phyloP scores from a whole-genome alignment of 2,797 vertebrate species.

The Psittacula derbiana region DNA sequence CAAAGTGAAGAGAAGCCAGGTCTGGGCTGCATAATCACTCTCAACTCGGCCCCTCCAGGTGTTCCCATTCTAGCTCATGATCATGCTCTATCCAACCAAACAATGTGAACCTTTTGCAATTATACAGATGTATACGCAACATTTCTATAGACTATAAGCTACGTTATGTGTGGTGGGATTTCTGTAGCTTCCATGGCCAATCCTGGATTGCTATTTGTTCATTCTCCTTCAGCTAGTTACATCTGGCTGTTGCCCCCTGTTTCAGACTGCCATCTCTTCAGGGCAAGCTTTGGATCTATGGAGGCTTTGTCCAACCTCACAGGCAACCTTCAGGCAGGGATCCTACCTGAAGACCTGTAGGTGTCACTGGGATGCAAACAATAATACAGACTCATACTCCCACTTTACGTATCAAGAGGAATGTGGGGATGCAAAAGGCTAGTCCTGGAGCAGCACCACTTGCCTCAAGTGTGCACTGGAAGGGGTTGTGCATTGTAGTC shows the following conservation, averaged over 20 bases:
- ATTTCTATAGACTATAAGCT: background rate
- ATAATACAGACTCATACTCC: background rate
- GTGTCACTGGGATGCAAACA: background rate
- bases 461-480: background rate
- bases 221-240: background rate
- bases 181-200: background rate
- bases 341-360: background rate
- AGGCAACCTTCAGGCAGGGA: background rate
- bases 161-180: background rate
- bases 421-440: background rate
- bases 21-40: slow-evolving; percentile 24
- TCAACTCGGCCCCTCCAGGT: slow-evolving; percentile 27
- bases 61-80: background rate
- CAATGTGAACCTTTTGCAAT: background rate
- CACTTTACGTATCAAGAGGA: background rate
- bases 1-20: background rate
- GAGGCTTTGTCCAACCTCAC: background rate
- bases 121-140: background rate
- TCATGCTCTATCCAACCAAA: background rate
- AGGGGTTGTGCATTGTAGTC: background rate
- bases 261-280: background rate
- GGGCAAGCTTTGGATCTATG: background rate
- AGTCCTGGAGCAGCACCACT: background rate
- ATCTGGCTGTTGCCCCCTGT: background rate
- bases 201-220: background rate